Evolutionary conservation across 2,797 vertebrate genomes (phyloP).

Genomic region (Pseudochromis fuscus): DNA sequence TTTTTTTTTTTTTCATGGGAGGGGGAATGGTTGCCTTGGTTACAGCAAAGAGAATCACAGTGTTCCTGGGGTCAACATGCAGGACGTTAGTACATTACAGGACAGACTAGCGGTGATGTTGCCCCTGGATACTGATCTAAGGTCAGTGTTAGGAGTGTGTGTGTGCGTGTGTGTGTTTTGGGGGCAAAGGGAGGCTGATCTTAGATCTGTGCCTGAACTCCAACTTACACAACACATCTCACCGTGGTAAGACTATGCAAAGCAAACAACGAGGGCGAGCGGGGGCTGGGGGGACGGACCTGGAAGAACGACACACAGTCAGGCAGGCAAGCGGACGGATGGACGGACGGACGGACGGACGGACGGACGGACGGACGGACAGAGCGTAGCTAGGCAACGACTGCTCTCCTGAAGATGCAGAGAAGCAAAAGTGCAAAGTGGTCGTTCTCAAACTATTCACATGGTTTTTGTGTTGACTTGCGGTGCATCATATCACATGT

Average conservation of each 20-base stretch:
- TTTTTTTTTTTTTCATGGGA: slow-evolving; percentile 41
- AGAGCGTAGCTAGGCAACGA: slow-evolving; percentile 53
- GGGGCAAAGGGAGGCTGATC: slow-evolving; percentile 34
- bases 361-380: slow-evolving; percentile 38
- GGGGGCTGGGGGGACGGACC: neutral
- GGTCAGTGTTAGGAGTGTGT: slow-evolving; percentile 43
- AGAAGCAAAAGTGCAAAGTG: slow-evolving; percentile 86
- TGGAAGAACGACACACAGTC: slow-evolving; percentile 55
- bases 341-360: slow-evolving; percentile 44
- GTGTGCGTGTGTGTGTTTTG: neutral
- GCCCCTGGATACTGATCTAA: slow-evolving; percentile 58
- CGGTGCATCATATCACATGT: slow-evolving; percentile 52
- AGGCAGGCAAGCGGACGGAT: slow-evolving; percentile 53
- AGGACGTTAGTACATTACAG: slow-evolving; percentile 65
- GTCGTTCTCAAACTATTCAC: slow-evolving; percentile 69
- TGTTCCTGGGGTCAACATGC: slow-evolving; percentile 81
- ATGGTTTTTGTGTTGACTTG: slow-evolving; percentile 45
- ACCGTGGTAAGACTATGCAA: slow-evolving; percentile 41
- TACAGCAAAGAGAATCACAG: slow-evolving; percentile 75
- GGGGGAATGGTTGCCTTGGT: slow-evolving; percentile 42
- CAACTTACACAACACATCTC: slow-evolving; percentile 51
- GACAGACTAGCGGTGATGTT: slow-evolving; percentile 58
- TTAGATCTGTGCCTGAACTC: slow-evolving; percentile 53
- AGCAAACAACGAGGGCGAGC: slow-evolving; percentile 20
- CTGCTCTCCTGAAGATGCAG: slow-evolving; percentile 73